Base-by-base conservation (phyloP, 37 sponge, comb jelly and placozoan species). In the Petrosia ficiformis region DNA sequence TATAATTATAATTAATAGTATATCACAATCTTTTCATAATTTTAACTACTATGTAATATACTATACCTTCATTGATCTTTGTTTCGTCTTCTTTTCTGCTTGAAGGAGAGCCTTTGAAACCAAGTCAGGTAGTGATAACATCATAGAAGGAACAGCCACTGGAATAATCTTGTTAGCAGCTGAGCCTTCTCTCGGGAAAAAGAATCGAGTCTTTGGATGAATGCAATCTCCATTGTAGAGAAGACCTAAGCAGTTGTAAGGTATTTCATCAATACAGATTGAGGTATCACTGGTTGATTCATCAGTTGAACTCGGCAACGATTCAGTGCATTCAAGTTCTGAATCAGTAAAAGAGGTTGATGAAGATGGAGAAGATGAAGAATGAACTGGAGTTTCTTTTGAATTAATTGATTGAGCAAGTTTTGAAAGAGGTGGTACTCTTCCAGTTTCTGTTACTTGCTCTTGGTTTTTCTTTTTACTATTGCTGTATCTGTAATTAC, bases 141-240 rank as follows among this genome's bases (percentile, higher is more conserved):
- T 16, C 25, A 24, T 68, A 16, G 60, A 32, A 1, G 84, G 84
- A 11, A 75, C 61, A 19, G 76, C 5, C 0, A 22, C 33, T 6
- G 84, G 84, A 44, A 83, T 68, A 0, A 83, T 69, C 31, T 32
- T 26, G 8, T 36, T 4, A 0, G 84, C 77, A n/a, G 76, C 44
- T 2, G 21, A 6, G 21, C 58, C 39, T n/a, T 76, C 72, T 21
- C 44, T 31, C 2, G 65, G 4, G 32, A 71, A 57, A 43, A 68
- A 69, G 2, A 70, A 38, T 22, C 70, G 16, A 21, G 71, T 44
- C 39, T 59, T 3, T n/a, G 84, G 70, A 42, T 68, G 70, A 0
- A 83, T 42, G 0, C 65, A 48, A 21, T 70, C 72, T 37, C 84
- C 77, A 76, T 76, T 71, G 35, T 75, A 76, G 36, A 83, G 61